Evolutionary conservation across 1,140 invertebrate species (phyloP), one percentile per base, ranked within the genome.

Genomic region (Leptoteleia sp.): DNA sequence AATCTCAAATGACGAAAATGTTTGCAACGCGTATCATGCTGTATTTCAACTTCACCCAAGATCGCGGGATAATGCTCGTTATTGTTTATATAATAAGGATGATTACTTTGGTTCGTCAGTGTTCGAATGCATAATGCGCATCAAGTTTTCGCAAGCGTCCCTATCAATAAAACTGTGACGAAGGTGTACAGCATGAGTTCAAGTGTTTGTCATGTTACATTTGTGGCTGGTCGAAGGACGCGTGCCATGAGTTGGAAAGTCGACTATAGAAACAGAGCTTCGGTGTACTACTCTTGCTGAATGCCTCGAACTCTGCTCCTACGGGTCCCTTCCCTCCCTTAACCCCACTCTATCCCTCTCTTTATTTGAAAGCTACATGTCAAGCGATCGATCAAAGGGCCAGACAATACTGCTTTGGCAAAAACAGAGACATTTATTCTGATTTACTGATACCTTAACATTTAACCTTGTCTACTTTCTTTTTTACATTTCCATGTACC

Each of bases 261-360:
- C 65, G 59, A 72, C 65, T 72, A 61, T 61, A 73, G 62, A 47
- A 77, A 78, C 70, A 72, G 40, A 68, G 48, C 55, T 31, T 65
- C 59, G 55, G 45, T 37, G 52, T 83, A 85, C 81, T 83, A 76
- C 37, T 54, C 72, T 70, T 62, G 62, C 75, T 80, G 57, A 82
- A 81, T 81, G 82, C 77, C 61, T 85, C 59, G 75, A 37, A 13
- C 43, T 31, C 48, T 3, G 61, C 25, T 62, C 27, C 22, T 6
- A 55, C 57, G 2, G 33, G 22, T 42, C 16, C 22, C 47, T n/a
- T 7, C 16, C 11, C 42, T 19, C n/a, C n/a, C n/a, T n/a, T n/a
- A n/a, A n/a, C 16, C 31, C 50, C 48, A 19, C 52, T 37, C 22
- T 11, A 1, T 38, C 31, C 35, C 13, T 27, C 19, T 11, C 6